Percentiles rank a stretch among this genome's conserved stretches.
Conservation (phyloP, 2,113 vertebrate genomes). For the Typhlomys cinereus region DNA sequence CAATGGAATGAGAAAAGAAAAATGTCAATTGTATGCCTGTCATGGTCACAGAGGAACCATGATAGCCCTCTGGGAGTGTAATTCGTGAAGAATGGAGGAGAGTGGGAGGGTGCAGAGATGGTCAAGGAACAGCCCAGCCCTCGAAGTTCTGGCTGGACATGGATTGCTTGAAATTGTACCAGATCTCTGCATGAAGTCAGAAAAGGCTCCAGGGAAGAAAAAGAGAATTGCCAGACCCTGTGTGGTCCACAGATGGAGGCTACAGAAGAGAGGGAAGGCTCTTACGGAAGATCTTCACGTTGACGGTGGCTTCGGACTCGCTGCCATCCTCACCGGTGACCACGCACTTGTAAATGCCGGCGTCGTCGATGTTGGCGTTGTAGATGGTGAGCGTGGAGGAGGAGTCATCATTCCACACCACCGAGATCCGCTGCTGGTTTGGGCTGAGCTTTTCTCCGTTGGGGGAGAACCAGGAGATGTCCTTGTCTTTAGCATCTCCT, state of each 20-base stretch:
- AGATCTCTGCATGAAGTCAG: background rate
- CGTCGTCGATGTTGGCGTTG: constrained; percentile 92
- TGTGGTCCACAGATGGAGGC: background rate
- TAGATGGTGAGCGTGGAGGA: constrained; percentile 97
- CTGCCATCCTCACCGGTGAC: constrained; percentile 88
- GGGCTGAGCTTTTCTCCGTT: constrained; percentile 92
- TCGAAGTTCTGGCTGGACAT: background rate
- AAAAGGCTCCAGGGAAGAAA: background rate
- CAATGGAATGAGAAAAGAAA: background rate
- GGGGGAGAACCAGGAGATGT: constrained; percentile 97
- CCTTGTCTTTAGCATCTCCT: constrained; percentile 91
- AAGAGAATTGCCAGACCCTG: background rate
- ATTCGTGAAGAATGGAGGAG: background rate
- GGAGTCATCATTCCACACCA: constrained; percentile 91
- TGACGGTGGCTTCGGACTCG: constrained; percentile 93
- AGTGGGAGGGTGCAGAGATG: background rate
- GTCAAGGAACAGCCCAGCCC: no score
- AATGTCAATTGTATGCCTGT: background rate
- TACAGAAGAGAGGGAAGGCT: accelerated
- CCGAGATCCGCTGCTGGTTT: constrained; percentile 93
- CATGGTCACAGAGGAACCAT: background rate
- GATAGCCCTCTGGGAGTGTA: background rate
- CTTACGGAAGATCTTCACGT: constrained; percentile 98
- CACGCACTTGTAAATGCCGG: constrained; percentile 96
- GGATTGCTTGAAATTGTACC: background rate